phyloP scores from a whole-genome alignment of 2,888 invertebrate genomes.

The Chironomus riparius region DNA sequence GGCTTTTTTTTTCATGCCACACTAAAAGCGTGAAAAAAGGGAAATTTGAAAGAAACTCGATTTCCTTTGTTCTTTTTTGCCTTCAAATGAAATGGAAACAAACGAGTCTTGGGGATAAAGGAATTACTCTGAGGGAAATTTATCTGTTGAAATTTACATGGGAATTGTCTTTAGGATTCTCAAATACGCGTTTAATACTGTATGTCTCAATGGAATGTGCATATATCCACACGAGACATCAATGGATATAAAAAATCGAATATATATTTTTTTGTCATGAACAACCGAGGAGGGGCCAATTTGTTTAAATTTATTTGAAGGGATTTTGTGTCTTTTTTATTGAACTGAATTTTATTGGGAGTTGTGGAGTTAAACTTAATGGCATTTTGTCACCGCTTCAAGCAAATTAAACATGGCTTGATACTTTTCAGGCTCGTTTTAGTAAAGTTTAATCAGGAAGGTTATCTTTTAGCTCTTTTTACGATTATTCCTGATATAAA shows the following conservation, averaged over 20 bases:
- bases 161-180: background rate
- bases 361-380: too few relatives aligned
- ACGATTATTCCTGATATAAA: too few relatives aligned
- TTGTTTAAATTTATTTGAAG: conserved; percentile 12
- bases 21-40: background rate
- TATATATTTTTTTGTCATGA: background rate
- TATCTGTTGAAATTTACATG: background rate
- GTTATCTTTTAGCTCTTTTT: too few relatives aligned
- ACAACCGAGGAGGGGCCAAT: background rate
- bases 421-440: too few relatives aligned
- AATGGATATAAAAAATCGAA: background rate
- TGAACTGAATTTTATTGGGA: background rate
- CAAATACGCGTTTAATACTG: background rate
- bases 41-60: background rate
- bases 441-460: too few relatives aligned
- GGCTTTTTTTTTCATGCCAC: background rate
- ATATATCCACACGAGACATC: background rate
- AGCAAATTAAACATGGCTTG: too few relatives aligned
- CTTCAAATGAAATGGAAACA: background rate
- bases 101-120: background rate
- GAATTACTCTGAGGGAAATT: too few relatives aligned
- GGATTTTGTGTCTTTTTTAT: conserved; percentile 2
- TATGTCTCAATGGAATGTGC: background rate
- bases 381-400: too few relatives aligned
- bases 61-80: background rate